phyloP scores from a whole-genome alignment of 1,140 invertebrate species.

The Panagrolaimus sp. region DNA sequence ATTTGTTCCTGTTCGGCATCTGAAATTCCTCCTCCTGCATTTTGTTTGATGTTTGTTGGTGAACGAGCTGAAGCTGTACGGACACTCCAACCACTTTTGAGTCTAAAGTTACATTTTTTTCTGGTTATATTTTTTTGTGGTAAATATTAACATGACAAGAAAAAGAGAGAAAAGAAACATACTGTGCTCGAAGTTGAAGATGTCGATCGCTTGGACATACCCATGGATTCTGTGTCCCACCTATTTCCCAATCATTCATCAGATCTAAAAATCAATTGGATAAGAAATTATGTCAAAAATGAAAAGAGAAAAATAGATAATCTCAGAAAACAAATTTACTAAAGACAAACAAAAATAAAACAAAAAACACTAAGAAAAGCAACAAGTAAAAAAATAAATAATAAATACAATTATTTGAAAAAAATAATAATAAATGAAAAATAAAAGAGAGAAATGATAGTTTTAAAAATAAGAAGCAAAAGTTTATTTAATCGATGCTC shows the following conservation, averaged over 20 bases:
- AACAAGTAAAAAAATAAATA: too few relatives aligned
- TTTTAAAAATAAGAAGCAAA: too few relatives aligned
- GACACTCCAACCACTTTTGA: slow-evolving; percentile 58
- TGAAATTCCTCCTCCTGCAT: slow-evolving; percentile 36
- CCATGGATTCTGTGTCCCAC: slow-evolving; percentile 64
- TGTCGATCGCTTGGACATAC: slow-evolving; percentile 86
- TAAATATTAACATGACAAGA: too few relatives aligned
- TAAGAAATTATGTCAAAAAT: not conserved
- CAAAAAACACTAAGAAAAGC: too few relatives aligned
- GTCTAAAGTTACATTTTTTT: slow-evolving; percentile 29
- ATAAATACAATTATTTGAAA: too few relatives aligned
- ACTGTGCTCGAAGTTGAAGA: slow-evolving; percentile 83
- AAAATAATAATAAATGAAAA: not conserved
- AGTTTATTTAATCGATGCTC: not conserved
- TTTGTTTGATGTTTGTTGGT: slow-evolving; percentile 49
- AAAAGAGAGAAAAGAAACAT: slow-evolving; percentile 62
- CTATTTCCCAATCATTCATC: slow-evolving; percentile 60
- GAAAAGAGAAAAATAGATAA: too few relatives aligned
- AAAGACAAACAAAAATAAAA: too few relatives aligned
- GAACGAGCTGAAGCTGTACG: slow-evolving; percentile 53
- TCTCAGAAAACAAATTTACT: too few relatives aligned
- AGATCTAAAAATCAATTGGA: slow-evolving; percentile 50
- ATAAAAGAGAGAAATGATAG: not conserved
- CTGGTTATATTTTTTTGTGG: too few relatives aligned
- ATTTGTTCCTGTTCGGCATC: slow-evolving; percentile 59